These are phyloP conservation scores for Chanos chanos DNA, from an alignment of 2,797 vertebrate genomes.

Conservation along the genomic window DNA sequence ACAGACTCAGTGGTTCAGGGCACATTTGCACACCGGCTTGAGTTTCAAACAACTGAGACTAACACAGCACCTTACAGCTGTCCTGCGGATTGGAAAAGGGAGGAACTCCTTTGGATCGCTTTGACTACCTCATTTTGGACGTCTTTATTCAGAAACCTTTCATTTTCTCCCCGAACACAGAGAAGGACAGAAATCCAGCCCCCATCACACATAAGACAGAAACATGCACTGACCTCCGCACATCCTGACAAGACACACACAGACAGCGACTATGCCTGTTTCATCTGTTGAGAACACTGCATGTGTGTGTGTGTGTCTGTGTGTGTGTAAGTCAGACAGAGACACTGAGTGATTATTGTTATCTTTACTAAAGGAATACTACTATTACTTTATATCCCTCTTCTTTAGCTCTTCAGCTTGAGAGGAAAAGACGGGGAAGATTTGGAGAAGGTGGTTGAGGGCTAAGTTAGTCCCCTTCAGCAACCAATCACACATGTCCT, in stretches of 20 bases:
- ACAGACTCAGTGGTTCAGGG: too few relatives aligned
- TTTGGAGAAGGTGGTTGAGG: conserved; percentile 56
- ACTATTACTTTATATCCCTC: conserved; percentile 64
- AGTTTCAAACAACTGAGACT: conserved; percentile 42
- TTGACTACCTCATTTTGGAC: conserved; percentile 63
- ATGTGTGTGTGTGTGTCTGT: conserved; percentile 37
- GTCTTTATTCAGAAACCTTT: conserved; percentile 74
- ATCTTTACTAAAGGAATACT: conserved; percentile 64
- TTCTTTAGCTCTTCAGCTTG: conserved; percentile 58
- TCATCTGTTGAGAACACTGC: conserved; percentile 30
- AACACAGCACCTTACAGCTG: conserved; percentile 38
- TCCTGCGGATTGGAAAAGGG: conserved; percentile 26
- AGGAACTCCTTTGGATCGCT: conserved; percentile 31
- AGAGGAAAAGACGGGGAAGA: conserved; percentile 66
- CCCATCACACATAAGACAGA: conserved; percentile 59
- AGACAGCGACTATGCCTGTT: too few relatives aligned
- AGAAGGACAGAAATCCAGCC: conserved; percentile 61
- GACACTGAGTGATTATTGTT: conserved; percentile 43
- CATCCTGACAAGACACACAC: conserved; percentile 38
- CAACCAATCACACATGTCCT: conserved; percentile 23
- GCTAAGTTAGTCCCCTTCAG: conserved; percentile 53
- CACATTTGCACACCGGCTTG: too few relatives aligned
- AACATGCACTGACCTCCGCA: conserved; percentile 51
- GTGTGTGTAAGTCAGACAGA: conserved; percentile 20
- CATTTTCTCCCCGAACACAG: conserved; percentile 67